phyloP scores from a whole-genome alignment of 30 jellyfish, hydroid and myxozoan genomes.

The Aurelia aurita complex sp. Pacific region DNA sequence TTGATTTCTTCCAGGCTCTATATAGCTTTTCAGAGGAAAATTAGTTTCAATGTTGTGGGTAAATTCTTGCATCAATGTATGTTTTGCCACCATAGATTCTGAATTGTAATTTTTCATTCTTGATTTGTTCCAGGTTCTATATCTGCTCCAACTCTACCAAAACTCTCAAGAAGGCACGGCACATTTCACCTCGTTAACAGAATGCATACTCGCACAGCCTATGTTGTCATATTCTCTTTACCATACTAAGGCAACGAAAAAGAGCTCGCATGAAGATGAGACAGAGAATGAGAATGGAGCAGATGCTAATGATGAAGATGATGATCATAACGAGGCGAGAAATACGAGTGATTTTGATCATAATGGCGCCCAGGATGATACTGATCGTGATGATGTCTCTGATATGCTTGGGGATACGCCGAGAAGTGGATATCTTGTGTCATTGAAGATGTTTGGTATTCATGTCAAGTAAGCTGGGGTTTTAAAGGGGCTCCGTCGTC shows the following conservation, averaged over 20 bases:
- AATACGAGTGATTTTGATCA: slow-evolving; percentile 24
- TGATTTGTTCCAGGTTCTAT: slow-evolving; percentile 70
- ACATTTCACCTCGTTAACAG: slow-evolving; percentile 74
- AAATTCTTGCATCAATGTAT: too few species aligned
- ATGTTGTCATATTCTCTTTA: slow-evolving; percentile 76
- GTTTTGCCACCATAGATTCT: too few species aligned
- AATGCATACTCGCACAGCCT: slow-evolving; percentile 85
- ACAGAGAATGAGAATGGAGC: slow-evolving; percentile 30
- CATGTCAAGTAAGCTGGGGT: slow-evolving; percentile 64
- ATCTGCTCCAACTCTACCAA: slow-evolving; percentile 71
- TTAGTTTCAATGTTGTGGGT: too few species aligned
- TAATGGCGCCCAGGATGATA: slow-evolving; percentile 28
- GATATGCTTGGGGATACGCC: slow-evolving; percentile 3
- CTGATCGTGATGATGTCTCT: slow-evolving; percentile 7
- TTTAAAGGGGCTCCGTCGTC: too few species aligned
- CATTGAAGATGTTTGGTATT: slow-evolving; percentile 69
- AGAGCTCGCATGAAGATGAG: slow-evolving; percentile 30
- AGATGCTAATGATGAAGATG: slow-evolving; percentile 39
- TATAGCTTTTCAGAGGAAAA: too few species aligned
- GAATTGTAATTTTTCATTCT: too few species aligned
- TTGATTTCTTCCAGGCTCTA: too few species aligned
- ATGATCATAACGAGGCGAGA: too few species aligned
- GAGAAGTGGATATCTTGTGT: slow-evolving; percentile 40
- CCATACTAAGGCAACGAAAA: slow-evolving; percentile 61
- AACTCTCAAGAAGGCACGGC: slow-evolving; percentile 68